Percentiles rank a stretch among this genome's conserved stretches.
Conservation (phyloP, 1,140 invertebrate species). For the Phymorhynchus buccinoides region DNA sequence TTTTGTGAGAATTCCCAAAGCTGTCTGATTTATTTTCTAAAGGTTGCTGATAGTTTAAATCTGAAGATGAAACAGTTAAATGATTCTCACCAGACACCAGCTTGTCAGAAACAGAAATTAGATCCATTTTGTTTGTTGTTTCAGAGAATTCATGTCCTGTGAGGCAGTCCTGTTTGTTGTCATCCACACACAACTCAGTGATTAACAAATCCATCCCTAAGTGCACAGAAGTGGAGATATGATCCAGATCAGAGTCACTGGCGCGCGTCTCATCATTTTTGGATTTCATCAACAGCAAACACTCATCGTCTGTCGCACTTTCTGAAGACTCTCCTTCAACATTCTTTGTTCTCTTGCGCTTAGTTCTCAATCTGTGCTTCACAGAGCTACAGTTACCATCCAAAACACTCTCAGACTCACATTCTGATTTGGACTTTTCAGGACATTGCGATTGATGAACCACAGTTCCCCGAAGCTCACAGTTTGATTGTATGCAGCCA, state of each 20-base stretch:
- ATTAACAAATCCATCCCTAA: not conserved
- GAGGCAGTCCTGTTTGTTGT: not conserved
- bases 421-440: not conserved
- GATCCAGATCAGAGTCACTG: not conserved
- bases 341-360: not conserved
- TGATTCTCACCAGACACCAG: not conserved
- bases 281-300: not conserved
- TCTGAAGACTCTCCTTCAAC: not conserved
- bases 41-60: not conserved
- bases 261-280: not conserved
- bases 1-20: not conserved
- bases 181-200: not conserved
- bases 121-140: not conserved
- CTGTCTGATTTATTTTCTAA: not conserved
- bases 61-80: not conserved
- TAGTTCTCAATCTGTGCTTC: not conserved
- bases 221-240: not conserved
- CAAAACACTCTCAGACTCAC: not conserved
- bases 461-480: no score
- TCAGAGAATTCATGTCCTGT: not conserved
- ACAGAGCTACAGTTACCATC: no score
- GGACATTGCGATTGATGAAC: no score
- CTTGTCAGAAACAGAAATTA: not conserved
- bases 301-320: not conserved
- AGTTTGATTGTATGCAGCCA: no score